Evolutionary conservation across 2,113 vertebrate species (phyloP).

Genomic region (Cyprinus carpio): DNA sequence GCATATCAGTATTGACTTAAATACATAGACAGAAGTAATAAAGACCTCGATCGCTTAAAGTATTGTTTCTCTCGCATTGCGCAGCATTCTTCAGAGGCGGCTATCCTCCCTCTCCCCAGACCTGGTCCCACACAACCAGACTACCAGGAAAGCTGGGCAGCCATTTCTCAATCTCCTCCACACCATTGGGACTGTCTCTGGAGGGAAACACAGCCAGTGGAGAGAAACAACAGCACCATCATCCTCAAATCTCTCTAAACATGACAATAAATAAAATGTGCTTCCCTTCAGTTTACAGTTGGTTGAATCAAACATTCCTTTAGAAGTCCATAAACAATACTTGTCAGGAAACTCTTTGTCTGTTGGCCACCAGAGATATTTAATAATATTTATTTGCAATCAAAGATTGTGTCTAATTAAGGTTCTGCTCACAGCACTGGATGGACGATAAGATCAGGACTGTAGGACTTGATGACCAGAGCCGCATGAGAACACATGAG

Average conservation of each 20-base stretch:
- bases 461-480: slow-evolving; percentile 91
- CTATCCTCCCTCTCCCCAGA: slow-evolving; percentile 87
- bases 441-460: too few species aligned
- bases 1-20: background rate
- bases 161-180: slow-evolving; percentile 90
- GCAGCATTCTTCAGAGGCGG: slow-evolving; percentile 84
- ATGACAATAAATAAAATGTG: background rate
- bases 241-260: background rate
- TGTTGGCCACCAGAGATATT: background rate
- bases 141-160: slow-evolving; percentile 87
- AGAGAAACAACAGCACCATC: background rate
- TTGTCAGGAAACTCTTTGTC: background rate
- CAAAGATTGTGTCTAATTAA: background rate
- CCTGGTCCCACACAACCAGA: slow-evolving; percentile 93
- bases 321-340: background rate
- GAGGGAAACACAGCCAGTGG: slow-evolving; percentile 23
- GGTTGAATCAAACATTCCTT: background rate
- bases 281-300: background rate
- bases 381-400: background rate
- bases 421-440: slow-evolving; percentile 90
- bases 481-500: slow-evolving; percentile 97
- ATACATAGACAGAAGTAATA: background rate
- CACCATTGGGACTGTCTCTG: slow-evolving; percentile 85
- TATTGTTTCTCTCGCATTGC: slow-evolving; percentile 75
- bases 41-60: background rate